phyloP scores from a whole-genome alignment of 2,113 vertebrate genomes.

The Oncorhynchus mykiss region DNA sequence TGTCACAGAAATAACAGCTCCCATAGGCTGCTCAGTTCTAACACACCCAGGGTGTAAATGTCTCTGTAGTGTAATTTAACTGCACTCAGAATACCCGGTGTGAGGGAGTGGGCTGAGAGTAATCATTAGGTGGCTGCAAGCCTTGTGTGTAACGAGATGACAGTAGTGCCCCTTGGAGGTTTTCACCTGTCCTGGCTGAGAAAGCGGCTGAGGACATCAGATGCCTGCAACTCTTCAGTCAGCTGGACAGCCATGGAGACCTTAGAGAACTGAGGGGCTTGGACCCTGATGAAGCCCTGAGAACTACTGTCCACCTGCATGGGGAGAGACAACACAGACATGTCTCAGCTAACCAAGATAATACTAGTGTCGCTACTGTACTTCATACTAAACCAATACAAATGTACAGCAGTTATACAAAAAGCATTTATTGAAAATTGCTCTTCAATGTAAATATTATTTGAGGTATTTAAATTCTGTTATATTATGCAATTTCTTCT shows the following conservation, averaged over 20 bases:
- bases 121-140: too few relatives aligned
- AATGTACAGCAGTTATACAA: not conserved
- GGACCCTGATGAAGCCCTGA: constrained; percentile 86
- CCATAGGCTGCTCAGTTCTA: too few relatives aligned
- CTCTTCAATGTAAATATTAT: too few relatives aligned
- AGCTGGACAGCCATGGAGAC: constrained; percentile 96
- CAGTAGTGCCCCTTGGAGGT: too few relatives aligned
- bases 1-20: too few relatives aligned
- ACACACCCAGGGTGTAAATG: not conserved
- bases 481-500: too few relatives aligned
- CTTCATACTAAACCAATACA: not conserved
- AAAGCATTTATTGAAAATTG: too few relatives aligned
- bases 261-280: constrained; percentile 93
- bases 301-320: constrained; percentile 39
- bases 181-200: constrained; percentile 76
- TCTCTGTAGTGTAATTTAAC: not conserved
- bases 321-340: constrained; percentile 1
- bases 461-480: too few relatives aligned
- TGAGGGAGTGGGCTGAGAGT: too few relatives aligned
- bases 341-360: not conserved
- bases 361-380: too few relatives aligned
- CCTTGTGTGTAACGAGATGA: too few relatives aligned
- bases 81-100: too few relatives aligned
- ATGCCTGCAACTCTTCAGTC: constrained; percentile 88
- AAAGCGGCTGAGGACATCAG: constrained; percentile 89